Conservation (phyloP, 2,888 invertebrate genomes). For the Leucophenga montana region DNA sequence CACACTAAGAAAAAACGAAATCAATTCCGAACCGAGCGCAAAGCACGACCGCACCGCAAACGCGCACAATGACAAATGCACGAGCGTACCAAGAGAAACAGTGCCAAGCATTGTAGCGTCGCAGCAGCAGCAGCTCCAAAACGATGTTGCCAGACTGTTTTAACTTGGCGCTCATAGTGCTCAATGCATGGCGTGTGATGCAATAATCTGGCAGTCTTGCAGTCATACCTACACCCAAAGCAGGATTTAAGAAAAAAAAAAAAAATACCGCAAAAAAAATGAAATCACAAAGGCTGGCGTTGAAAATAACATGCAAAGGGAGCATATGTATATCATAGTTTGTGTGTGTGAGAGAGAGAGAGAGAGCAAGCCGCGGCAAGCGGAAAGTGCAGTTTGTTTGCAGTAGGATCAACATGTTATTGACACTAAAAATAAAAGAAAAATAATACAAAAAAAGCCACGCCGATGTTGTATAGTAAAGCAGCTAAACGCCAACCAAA, state of each 20-base stretch:
- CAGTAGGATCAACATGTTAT: conserved; percentile 61
- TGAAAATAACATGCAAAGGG: not conserved
- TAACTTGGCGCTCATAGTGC: not conserved
- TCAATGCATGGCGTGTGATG: not conserved
- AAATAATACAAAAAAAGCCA: not conserved
- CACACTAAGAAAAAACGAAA: not conserved
- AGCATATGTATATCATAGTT: too few species aligned
- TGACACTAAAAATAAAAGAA: conserved; percentile 44
- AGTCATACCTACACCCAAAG: conserved; percentile 7
- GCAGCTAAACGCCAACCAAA: not conserved
- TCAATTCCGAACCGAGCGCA: not conserved
- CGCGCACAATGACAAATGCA: conserved; percentile 10
- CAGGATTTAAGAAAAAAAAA: conserved; percentile 22
- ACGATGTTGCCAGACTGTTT: not conserved
- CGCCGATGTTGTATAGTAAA: not conserved
- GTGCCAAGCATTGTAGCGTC: not conserved
- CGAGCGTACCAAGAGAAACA: conserved; percentile 1
- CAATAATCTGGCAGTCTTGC: not conserved
- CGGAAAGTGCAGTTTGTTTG: conserved; percentile 23
- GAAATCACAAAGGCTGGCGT: not conserved
- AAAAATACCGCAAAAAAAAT: conserved; percentile 20
- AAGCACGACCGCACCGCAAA: conserved; percentile 9
- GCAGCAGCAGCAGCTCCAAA: not conserved
- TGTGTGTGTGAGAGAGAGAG: too few species aligned
- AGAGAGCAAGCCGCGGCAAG: too few species aligned